Evolutionary conservation across 2,888 invertebrate genomes (phyloP).

Genomic region (Iphiclides podalirius): DNA sequence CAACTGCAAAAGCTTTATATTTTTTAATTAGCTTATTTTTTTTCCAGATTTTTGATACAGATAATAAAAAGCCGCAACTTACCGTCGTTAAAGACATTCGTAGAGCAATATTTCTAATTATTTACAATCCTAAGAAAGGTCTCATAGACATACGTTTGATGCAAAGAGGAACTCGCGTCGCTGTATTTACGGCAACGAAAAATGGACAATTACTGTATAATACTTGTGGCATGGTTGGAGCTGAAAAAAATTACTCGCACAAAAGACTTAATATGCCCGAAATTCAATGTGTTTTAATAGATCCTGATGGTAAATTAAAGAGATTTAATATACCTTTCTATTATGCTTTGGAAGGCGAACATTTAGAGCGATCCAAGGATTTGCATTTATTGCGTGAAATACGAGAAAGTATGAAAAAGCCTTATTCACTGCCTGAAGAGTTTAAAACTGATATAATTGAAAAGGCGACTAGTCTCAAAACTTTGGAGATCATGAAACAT

Average conservation of each 20-base stretch:
- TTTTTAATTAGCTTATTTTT: conserved; percentile 2
- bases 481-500: conserved; percentile 85
- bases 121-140: conserved; percentile 95
- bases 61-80: conserved; percentile 63
- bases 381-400: conserved; percentile 90
- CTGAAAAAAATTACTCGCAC: conserved; percentile 76
- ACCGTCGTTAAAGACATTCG: conserved; percentile 72
- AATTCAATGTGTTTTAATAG: conserved; percentile 89
- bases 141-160: conserved; percentile 96
- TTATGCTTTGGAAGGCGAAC: conserved; percentile 91
- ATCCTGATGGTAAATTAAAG: conserved; percentile 90
- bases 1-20: too few species aligned
- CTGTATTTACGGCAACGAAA: conserved; percentile 94
- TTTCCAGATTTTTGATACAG: conserved; percentile 68
- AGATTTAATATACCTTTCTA: conserved; percentile 94
- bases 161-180: conserved; percentile 93
- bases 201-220: conserved; percentile 89
- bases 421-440: conserved; percentile 69
- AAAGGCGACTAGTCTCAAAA: conserved; percentile 83
- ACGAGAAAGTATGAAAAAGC: conserved; percentile 82
- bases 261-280: conserved; percentile 81
- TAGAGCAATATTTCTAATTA: conserved; percentile 90
- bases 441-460: conserved; percentile 75
- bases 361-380: conserved; percentile 92
- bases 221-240: conserved; percentile 89